A percentile compares a stretch with the other conserved stretches of the same genome.
Conservation (phyloP, 2,113 vertebrate genomes). For the Onychostoma macrolepis region DNA sequence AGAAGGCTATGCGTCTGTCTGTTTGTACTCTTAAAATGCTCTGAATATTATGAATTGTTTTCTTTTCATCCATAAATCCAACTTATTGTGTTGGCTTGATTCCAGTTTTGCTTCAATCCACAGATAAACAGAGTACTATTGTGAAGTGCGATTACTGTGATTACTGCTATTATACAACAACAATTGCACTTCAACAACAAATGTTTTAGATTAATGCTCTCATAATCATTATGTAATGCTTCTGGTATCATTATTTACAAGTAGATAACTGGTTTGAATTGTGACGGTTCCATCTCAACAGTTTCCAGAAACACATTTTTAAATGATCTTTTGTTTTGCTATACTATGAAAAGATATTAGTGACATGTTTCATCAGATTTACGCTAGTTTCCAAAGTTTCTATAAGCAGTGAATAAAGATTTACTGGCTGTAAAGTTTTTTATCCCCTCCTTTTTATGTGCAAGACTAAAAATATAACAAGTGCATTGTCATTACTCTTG, state of each 20-base stretch:
- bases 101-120: neutral
- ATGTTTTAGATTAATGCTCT: constrained; percentile 9
- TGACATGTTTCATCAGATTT: neutral
- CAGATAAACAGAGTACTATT: constrained; percentile 7
- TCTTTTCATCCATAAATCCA: neutral
- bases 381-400: neutral
- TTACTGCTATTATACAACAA: constrained; percentile 14
- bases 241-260: constrained; percentile 1
- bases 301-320: constrained; percentile 13
- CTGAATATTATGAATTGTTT: neutral
- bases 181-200: neutral
- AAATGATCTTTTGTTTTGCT: constrained; percentile 1
- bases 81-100: constrained; percentile 10
- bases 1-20: neutral
- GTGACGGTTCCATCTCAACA: neutral
- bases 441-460: neutral
- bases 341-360: neutral
- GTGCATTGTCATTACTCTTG: constrained; percentile 3
- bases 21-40: neutral
- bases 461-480: neutral
- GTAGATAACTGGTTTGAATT: constrained; percentile 8
- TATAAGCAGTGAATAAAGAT: neutral
- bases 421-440: neutral
- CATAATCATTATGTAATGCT: constrained; percentile 3
- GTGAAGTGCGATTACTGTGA: constrained; percentile 1